Base-by-base conservation (phyloP, 2,113 vertebrate genomes). In the Coregonus clupeaformis region DNA sequence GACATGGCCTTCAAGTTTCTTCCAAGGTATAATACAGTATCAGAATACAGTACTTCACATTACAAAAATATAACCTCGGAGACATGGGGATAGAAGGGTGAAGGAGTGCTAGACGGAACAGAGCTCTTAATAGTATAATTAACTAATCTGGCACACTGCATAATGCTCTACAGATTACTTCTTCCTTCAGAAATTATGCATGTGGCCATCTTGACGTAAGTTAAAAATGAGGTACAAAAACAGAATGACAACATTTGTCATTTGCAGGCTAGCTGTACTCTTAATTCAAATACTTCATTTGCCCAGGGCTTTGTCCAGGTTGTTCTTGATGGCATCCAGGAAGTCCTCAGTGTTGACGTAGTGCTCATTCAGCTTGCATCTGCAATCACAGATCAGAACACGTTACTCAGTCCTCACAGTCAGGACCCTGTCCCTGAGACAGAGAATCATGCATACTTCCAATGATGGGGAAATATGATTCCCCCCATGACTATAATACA, bases 281-380 rank as follows among this genome's bases (percentile, higher is more conserved):
- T 20, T 6, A 55, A 20, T 55, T 60, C 2, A 6, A 69, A 55
- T 71, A 85, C 91, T 94, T 92, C 94, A 92, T 86, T 96, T 96
- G 89, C 96, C 94, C 66, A 99, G 91, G 27, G 97, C 96, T 88
- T 93, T 96, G 79, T 99, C 96, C 88, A 99, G 90, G 84, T 98
- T 98, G 85, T 88, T 95, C 93, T 95, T 97, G 90, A 99, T 99
- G 87, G 97, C 92, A 5, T 98, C 98, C 4, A 99, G 91, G 92
- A 99, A 99, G 92, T 99, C 98, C 0, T 94, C 95, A n/a, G 98
- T 99, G 89, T 99, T 99, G 86, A 99, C 93, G 55, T 94, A 99
- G 77, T 99, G 97, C 85, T 98, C 95, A 0, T 99, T 96, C 78
- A 99, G 90, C 89, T 97, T 97, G 90, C 96, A 95, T 0, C 98